A percentile compares a stretch with the other conserved stretches of the same genome.
These are phyloP conservation scores for Numida meleagris DNA, from an alignment of 2,113 vertebrate species.

Conservation along the genomic window DNA sequence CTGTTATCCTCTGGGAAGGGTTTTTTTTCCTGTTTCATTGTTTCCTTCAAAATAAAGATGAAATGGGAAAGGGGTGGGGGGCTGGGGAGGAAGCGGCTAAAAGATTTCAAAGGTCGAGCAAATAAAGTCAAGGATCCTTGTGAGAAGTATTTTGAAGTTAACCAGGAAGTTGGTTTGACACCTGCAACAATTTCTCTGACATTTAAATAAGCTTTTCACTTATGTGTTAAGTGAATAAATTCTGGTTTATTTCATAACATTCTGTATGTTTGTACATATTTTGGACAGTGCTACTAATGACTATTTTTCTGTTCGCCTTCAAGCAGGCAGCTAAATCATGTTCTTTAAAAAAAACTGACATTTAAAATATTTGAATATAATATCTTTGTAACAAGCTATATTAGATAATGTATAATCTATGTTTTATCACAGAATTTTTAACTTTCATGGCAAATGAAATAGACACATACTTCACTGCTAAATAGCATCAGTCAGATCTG, in stretches of 20 bases:
- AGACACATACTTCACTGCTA: neutral
- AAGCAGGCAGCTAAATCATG: neutral
- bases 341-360: neutral
- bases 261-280: neutral
- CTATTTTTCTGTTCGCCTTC: neutral
- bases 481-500: neutral
- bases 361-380: neutral
- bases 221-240: neutral
- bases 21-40: neutral
- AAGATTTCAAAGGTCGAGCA: slow-evolving; percentile 27
- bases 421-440: neutral
- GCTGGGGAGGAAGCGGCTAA: neutral
- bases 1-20: neutral
- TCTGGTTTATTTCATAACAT: neutral
- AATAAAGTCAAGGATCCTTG: neutral
- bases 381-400: rapidly evolving
- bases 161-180: neutral
- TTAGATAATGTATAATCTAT: neutral
- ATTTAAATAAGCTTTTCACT: neutral
- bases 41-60: neutral
- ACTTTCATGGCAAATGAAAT: neutral
- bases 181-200: slow-evolving; percentile 6
- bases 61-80: neutral
- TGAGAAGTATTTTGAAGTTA: slow-evolving; percentile 5
- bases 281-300: neutral